Percentiles rank a stretch among this genome's conserved stretches.
Conservation (phyloP, 2,113 vertebrate species). For the Acinonyx jubatus region DNA sequence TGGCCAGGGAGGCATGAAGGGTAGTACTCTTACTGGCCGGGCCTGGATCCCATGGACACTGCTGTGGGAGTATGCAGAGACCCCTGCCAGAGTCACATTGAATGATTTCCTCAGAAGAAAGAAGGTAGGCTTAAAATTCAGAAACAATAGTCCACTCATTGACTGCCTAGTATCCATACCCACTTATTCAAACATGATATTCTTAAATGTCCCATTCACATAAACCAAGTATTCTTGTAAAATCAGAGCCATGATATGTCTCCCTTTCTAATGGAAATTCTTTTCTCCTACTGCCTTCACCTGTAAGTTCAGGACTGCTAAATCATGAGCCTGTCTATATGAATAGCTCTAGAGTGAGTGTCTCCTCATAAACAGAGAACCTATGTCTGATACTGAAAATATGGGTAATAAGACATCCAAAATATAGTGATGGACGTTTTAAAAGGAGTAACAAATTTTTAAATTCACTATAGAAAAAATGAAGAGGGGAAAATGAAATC, state of each 20-base stretch:
- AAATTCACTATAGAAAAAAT: neutral
- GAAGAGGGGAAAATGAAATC: neutral
- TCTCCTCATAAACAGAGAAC: neutral
- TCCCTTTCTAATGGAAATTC: neutral
- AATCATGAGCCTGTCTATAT: neutral
- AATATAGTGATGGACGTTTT: neutral
- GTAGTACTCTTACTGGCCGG: neutral
- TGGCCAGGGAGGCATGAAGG: neutral
- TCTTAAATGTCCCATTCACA: neutral
- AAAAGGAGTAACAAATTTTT: neutral
- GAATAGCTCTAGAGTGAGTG: neutral
- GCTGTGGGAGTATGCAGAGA: too few relatives aligned
- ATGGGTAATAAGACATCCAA: neutral
- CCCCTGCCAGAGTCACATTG: neutral
- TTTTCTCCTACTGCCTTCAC: neutral
- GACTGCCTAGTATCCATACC: neutral
- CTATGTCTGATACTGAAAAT: neutral
- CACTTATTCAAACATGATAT: neutral
- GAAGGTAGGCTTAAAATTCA: neutral
- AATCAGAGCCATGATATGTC: neutral
- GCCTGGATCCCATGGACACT: neutral
- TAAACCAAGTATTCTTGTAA: neutral
- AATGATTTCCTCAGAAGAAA: neutral
- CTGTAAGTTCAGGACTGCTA: neutral
- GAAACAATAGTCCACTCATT: neutral